Evolutionary conservation across 2,113 vertebrate genomes (phyloP).

Genomic region (Pituophis catenifer): DNA sequence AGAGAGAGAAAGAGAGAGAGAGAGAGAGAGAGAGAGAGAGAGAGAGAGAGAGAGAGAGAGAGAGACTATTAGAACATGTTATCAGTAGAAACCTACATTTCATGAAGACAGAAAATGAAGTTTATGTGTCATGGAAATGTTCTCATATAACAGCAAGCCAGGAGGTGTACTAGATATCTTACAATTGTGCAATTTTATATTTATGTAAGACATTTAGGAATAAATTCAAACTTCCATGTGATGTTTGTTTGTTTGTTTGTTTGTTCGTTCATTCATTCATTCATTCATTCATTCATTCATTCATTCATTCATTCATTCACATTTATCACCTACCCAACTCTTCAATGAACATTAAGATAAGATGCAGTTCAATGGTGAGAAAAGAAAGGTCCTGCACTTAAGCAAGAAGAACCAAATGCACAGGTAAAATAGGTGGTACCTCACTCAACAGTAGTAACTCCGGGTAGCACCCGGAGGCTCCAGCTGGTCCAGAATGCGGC

Average conservation of each 20-base stretch:
- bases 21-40: no score
- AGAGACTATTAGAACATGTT: background rate
- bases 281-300: no score
- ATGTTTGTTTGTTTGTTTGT: background rate
- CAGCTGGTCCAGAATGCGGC: no score
- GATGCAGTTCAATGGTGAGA: background rate
- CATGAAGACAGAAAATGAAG: background rate
- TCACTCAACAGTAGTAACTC: background rate
- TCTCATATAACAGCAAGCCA: background rate
- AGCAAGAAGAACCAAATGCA: background rate
- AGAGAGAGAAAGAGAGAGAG: no score
- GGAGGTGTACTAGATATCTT: background rate
- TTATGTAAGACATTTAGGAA: background rate
- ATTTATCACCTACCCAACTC: background rate
- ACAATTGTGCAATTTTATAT: background rate
- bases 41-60: no score
- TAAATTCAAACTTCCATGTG: background rate
- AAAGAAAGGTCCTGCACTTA: background rate
- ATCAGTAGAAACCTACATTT: background rate
- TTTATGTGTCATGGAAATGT: background rate
- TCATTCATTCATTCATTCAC: background rate
- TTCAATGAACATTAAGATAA: background rate
- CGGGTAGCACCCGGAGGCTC: no score
- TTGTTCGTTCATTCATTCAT: no score
- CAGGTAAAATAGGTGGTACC: background rate